These are phyloP conservation scores for Polypterus senegalus DNA, from an alignment of 2,113 vertebrate genomes.

Conservation along the genomic window DNA sequence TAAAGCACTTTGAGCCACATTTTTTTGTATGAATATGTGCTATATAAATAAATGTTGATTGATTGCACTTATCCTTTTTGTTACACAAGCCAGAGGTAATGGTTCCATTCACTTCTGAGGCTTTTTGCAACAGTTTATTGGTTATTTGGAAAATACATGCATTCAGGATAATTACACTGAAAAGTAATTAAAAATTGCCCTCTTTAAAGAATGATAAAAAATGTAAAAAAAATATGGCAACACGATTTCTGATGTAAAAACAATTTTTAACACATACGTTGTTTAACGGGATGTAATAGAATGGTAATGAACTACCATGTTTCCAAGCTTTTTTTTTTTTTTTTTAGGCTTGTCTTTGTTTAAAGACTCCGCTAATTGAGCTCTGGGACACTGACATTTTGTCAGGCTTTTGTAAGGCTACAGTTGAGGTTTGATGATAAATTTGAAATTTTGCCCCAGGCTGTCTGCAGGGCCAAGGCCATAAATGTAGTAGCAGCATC, in stretches of 20 bases:
- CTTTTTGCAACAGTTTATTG: not conserved
- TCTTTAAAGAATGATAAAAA: not conserved
- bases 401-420: constrained; percentile 35
- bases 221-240: not conserved
- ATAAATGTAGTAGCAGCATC: constrained; percentile 54
- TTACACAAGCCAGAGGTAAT: too few relatives aligned
- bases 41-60: too few relatives aligned
- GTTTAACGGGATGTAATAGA: constrained; percentile 7
- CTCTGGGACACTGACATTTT: constrained; percentile 33
- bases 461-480: constrained; percentile 71
- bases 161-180: not conserved
- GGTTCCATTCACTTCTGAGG: not conserved
- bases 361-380: constrained; percentile 15
- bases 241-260: not conserved
- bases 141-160: not conserved
- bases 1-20: too few relatives aligned
- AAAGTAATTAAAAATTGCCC: not conserved
- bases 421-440: constrained; percentile 53
- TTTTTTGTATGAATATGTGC: too few relatives aligned
- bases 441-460: constrained; percentile 73
- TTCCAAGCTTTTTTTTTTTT: constrained; percentile 17
- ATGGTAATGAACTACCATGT: constrained; percentile 25
- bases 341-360: constrained; percentile 12
- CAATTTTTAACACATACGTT: not conserved
- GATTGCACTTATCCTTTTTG: too few relatives aligned